Base-by-base conservation (phyloP, 2,888 invertebrate genomes). In the Mythimna loreyi region DNA sequence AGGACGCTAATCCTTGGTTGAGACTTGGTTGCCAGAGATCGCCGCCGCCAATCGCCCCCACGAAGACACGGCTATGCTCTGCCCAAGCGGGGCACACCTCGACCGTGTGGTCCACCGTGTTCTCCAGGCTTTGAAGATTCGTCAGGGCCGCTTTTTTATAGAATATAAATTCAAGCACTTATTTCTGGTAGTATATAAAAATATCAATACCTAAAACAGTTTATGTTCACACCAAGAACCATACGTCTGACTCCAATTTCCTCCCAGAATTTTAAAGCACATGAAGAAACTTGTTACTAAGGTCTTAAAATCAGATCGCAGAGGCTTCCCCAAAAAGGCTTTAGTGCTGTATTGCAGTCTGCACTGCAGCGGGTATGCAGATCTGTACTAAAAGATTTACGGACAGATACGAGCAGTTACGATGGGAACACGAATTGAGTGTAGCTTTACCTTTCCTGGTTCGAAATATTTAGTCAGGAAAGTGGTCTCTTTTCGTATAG, bases 321-420 rank as follows among this genome's bases (percentile, higher is more conserved):
- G 5, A 30, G 19, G 45, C 25, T 49, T 49, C 25, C 23, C 45
- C 40, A 60, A 77, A 73, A 53, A 57, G 45, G 40, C 6, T 72
- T 78, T 56, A 28, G 11, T 28, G 9, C 43, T n/a, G 55, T 30
- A 28, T 50, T 16, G 55, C 11, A 16, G 13, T 40, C 52, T 66
- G 79, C 79, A 75, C 57, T 75, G 75, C 75, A 78, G 75, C 61
- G 45, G n/a, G 33, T 53, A 73, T 78, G 79, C 75, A 78, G 74
- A 61, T 61, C 52, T 30, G 73, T 45, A 49, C 79, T 75, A 78
- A 75, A 78, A 73, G 74, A 75, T 75, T 78, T 78, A 73, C 73
- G 67, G 30, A 13, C 16, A 11, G 52, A 61, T 52, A 60, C 74
- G 21, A 21, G 19, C 53, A 16, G 57, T 43, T 56, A 61, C 59